These are phyloP conservation scores for Rhingia campestris DNA, from an alignment of 2,888 invertebrate genomes.

Conservation along the genomic window DNA sequence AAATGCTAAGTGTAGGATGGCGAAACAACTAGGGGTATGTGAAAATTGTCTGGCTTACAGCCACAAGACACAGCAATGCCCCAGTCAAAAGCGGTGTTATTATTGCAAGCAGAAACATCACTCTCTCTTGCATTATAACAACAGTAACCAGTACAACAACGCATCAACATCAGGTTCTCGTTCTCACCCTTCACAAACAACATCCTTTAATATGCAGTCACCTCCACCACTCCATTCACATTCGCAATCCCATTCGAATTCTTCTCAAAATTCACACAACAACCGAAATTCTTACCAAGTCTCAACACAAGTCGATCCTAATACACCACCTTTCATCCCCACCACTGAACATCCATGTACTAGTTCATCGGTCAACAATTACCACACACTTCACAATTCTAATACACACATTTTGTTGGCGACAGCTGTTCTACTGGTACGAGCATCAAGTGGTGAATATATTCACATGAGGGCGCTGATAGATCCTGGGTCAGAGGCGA, in stretches of 20 bases:
- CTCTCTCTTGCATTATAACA: not conserved
- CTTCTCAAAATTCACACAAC: not conserved
- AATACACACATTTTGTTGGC: conserved; percentile 3
- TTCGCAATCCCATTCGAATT: not conserved
- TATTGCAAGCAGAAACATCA: conserved; percentile 32
- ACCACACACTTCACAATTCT: not conserved
- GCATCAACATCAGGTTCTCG: too few species aligned
- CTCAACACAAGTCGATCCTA: conserved; percentile 6
- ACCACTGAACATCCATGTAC: not conserved
- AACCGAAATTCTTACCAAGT: not conserved
- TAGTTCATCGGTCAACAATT: not conserved
- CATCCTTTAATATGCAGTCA: not conserved
- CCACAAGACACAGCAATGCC: conserved; percentile 16
- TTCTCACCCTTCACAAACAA: too few species aligned
- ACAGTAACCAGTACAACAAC: too few species aligned
- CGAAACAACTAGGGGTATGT: not conserved
- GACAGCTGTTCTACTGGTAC: conserved; percentile 1
- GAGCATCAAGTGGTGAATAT: not conserved
- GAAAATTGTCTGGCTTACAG: conserved; percentile 18
- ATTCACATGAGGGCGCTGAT: not conserved
- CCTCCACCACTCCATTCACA: not conserved
- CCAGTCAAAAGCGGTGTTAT: conserved; percentile 23
- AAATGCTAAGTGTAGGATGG: not conserved
- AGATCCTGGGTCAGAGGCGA: conserved; percentile 11
- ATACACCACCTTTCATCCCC: not conserved